These are phyloP conservation scores for Enteromius unitaeniatus DNA, from an alignment of 2,797 vertebrate genomes.

Conservation along the genomic window DNA sequence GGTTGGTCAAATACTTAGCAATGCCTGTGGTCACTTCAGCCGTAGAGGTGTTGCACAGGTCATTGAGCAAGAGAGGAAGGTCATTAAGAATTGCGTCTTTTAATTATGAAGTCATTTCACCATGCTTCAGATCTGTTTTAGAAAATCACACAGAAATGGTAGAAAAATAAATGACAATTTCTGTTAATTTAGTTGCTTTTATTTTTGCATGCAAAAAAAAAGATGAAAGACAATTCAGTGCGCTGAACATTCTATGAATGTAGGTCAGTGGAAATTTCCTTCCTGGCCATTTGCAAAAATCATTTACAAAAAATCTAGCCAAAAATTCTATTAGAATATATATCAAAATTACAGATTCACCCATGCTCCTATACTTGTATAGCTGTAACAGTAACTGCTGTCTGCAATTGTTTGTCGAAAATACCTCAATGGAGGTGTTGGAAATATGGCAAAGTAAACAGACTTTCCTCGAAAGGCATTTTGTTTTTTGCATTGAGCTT, in stretches of 20 bases:
- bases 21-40: not conserved
- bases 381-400: not conserved
- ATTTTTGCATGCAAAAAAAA: not conserved
- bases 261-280: not conserved
- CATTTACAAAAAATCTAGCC: not conserved
- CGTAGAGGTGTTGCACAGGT: not conserved
- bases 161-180: not conserved
- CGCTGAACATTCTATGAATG: not conserved
- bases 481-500: not conserved
- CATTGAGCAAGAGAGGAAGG: constrained; percentile 27
- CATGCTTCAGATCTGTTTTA: not conserved
- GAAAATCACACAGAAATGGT: not conserved
- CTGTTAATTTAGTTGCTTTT: not conserved
- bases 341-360: not conserved
- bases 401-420: not conserved
- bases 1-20: constrained; percentile 17
- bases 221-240: not conserved
- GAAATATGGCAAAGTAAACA: not conserved
- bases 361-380: not conserved
- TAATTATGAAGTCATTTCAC: not conserved
- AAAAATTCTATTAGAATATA: too few species aligned
- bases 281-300: not conserved
- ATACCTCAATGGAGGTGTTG: not conserved
- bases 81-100: not conserved
- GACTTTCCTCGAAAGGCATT: not conserved